Evolutionary conservation across 2,888 invertebrate genomes (phyloP).

Genomic region (Oxyteleia sp.): DNA sequence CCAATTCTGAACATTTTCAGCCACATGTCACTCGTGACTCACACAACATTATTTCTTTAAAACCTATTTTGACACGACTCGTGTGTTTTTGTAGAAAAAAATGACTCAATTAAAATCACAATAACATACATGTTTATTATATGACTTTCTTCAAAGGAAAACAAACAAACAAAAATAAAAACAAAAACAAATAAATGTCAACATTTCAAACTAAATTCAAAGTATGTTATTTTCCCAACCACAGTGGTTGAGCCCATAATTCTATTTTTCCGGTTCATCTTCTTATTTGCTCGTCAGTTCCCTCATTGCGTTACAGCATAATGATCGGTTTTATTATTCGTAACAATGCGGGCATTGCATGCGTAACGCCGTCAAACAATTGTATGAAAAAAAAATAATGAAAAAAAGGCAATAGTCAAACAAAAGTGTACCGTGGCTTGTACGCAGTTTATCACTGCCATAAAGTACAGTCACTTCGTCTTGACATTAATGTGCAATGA

Average conservation of each 20-base stretch:
- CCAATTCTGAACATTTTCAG: too few relatives aligned
- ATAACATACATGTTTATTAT: too few relatives aligned
- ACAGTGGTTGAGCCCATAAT: neutral
- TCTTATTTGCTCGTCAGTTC: constrained; percentile 4
- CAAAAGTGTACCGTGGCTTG: constrained; percentile 6
- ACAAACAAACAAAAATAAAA: too few relatives aligned
- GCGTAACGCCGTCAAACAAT: neutral
- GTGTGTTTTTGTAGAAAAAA: too few relatives aligned
- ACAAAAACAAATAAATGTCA: too few relatives aligned
- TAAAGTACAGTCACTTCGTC: constrained; percentile 8
- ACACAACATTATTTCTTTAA: too few relatives aligned
- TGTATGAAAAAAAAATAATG: neutral
- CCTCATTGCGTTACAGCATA: constrained; percentile 1
- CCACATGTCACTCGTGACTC: too few relatives aligned
- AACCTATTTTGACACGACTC: too few relatives aligned
- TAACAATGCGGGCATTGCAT: constrained; percentile 3
- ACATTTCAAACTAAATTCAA: neutral
- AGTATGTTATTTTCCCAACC: neutral
- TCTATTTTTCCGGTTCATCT: constrained; percentile 6
- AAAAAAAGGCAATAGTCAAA: neutral
- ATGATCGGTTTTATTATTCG: constrained; percentile 5
- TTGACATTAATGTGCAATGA: constrained; percentile 21
- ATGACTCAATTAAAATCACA: too few relatives aligned
- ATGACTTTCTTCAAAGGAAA: too few relatives aligned
- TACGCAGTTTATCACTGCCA: constrained; percentile 1